These are phyloP conservation scores for Chrysomela aeneicollis DNA, from an alignment of 2,888 invertebrate genomes.

Conservation along the genomic window DNA sequence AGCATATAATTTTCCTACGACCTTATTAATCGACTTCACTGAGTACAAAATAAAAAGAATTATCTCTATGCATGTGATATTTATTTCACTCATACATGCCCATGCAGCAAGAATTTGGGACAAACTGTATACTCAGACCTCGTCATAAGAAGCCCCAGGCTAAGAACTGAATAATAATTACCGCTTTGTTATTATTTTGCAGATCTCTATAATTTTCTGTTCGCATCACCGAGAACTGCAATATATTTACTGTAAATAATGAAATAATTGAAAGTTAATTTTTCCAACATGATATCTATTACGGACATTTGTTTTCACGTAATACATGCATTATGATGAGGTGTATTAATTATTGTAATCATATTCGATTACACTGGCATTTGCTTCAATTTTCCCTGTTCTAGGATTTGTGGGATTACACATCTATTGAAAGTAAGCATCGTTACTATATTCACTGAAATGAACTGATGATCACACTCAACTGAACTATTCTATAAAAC, in stretches of 20 bases:
- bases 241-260: conserved; percentile 14
- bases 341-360: not conserved
- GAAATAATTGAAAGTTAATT: conserved; percentile 32
- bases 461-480: too few species aligned
- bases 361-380: not conserved
- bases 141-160: not conserved
- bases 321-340: conserved; percentile 30
- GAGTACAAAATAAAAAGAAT: too few species aligned
- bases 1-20: too few species aligned
- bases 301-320: conserved; percentile 25
- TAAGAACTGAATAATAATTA: not conserved
- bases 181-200: conserved; percentile 29
- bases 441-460: not conserved
- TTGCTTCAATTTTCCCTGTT: not conserved
- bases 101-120: too few species aligned
- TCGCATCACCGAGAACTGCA: conserved; percentile 30
- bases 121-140: too few species aligned
- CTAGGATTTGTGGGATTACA: not conserved
- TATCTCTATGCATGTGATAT: too few species aligned
- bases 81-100: too few species aligned
- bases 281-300: conserved; percentile 32
- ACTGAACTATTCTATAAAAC: too few species aligned
- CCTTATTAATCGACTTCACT: too few species aligned
- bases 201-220: conserved; percentile 38
- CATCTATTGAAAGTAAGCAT: not conserved